Evolutionary conservation across 64 coral and sea anemone species (phyloP), one percentile per base, ranked within the genome.

Genomic region (Exaiptasia diaphana): DNA sequence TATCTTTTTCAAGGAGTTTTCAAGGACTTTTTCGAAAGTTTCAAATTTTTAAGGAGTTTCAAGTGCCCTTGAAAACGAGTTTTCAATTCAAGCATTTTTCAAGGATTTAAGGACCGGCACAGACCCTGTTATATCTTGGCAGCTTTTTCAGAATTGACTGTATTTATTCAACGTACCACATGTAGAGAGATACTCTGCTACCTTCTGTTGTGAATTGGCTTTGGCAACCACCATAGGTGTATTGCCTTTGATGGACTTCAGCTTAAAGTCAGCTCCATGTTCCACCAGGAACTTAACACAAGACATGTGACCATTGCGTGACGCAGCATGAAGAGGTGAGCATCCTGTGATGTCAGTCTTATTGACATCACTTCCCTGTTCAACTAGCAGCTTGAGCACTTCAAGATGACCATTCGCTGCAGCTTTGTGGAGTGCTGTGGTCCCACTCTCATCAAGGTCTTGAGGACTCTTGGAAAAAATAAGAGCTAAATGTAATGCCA

Each of bases 101-200:
- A n/a, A n/a, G n/a, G n/a, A n/a, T n/a, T n/a, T n/a, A n/a, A n/a
- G n/a, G n/a, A n/a, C n/a, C n/a, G n/a, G n/a, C n/a, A n/a, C n/a
- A n/a, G n/a, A n/a, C n/a, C n/a, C n/a, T n/a, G n/a, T n/a, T n/a
- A n/a, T n/a, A n/a, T n/a, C n/a, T n/a, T n/a, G n/a, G n/a, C n/a
- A n/a, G n/a, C n/a, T n/a, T n/a, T n/a, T n/a, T n/a, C n/a, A n/a
- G n/a, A n/a, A n/a, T n/a, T n/a, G n/a, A n/a, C n/a, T n/a, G n/a
- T n/a, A n/a, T n/a, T n/a, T n/a, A n/a, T n/a, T n/a, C n/a, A n/a
- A 71, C 85, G 78, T 65, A 94, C 91, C 85, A 89, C 79, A 94
- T 23, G 80, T 94, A 10, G 79, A 52, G 24, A 94, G 59, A 25
- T 89, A 94, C 56, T 94, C 91, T 4, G 64, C 73, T 38, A 94